Evolutionary conservation across 2,888 invertebrate genomes (phyloP).

Genomic region (Oxystoma pomonae): DNA sequence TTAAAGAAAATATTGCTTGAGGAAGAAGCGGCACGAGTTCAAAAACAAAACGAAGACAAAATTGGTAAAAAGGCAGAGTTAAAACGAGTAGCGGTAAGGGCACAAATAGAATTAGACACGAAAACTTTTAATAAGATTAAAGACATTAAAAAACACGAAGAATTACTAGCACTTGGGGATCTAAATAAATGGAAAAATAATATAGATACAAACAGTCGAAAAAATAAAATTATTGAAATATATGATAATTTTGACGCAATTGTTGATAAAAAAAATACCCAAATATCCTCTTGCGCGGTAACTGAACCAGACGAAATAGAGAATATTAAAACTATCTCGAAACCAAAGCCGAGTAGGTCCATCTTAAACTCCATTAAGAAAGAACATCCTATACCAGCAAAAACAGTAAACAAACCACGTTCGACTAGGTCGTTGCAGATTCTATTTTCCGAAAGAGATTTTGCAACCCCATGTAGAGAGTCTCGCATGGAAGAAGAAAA

Average conservation of each 20-base stretch:
- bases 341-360: constrained; percentile 20
- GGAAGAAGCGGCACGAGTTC: constrained; percentile 53
- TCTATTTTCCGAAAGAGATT: constrained; percentile 68
- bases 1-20: constrained; percentile 56
- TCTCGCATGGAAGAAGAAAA: constrained; percentile 67
- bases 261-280: constrained; percentile 3
- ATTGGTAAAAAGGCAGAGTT: constrained; percentile 52
- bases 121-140: constrained; percentile 60
- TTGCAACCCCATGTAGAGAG: constrained; percentile 79
- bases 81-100: constrained; percentile 56
- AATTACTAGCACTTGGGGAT: constrained; percentile 61
- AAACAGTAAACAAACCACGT: constrained; percentile 54
- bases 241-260: no score
- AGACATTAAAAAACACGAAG: constrained; percentile 57
- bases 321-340: constrained; percentile 12
- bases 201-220: constrained; percentile 18
- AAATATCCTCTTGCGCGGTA: not conserved
- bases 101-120: constrained; percentile 58
- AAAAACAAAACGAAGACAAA: constrained; percentile 53
- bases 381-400: constrained; percentile 7
- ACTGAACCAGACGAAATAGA: constrained; percentile 12
- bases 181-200: constrained; percentile 57
- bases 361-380: constrained; percentile 37
- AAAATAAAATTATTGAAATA: no score
- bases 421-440: constrained; percentile 58